Conservation (phyloP, 2,888 invertebrate genomes). For the Drosophila demipolita region DNA sequence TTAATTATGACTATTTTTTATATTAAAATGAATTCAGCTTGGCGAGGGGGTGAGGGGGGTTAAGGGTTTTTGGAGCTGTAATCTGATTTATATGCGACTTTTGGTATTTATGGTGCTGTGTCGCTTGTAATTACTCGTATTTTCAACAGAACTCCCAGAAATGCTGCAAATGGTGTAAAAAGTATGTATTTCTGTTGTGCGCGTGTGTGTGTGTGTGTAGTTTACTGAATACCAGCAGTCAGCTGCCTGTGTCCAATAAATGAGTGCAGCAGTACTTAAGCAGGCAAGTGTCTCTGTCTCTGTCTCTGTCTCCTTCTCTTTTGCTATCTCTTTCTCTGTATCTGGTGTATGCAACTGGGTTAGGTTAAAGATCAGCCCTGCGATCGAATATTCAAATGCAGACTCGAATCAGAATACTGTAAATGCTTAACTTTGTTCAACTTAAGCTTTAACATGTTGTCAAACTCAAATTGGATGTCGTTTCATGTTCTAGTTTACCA, state of each 20-base stretch:
- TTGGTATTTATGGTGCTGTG: slow-evolving; percentile 72
- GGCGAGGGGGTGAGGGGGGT: neutral
- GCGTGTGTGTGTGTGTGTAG: neutral
- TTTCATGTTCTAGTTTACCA: too few species aligned
- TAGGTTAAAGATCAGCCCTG: slow-evolving; percentile 51
- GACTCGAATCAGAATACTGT: neutral
- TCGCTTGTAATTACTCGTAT: slow-evolving; percentile 65
- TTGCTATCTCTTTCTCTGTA: neutral
- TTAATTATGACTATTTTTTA: slow-evolving; percentile 55
- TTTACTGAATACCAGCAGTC: neutral
- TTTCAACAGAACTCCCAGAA: slow-evolving; percentile 49
- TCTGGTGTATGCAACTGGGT: slow-evolving; percentile 40
- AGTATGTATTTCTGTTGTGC: slow-evolving; percentile 1
- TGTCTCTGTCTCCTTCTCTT: neutral
- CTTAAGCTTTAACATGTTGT: slow-evolving; percentile 21
- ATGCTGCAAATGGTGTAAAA: slow-evolving; percentile 34
- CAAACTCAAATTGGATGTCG: slow-evolving; percentile 3
- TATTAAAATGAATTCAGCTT: too few species aligned
- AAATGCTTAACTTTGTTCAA: neutral
- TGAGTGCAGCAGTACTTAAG: slow-evolving; percentile 42
- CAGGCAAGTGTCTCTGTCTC: neutral
- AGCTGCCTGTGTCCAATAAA: slow-evolving; percentile 11
- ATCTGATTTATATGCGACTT: slow-evolving; percentile 71
- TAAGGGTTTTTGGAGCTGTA: slow-evolving; percentile 15
- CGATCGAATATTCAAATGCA: slow-evolving; percentile 17